Evolutionary conservation across 1,140 invertebrate genomes (phyloP), one percentile per base, ranked within the genome.

Genomic region (Lasioglossum albipes): DNA sequence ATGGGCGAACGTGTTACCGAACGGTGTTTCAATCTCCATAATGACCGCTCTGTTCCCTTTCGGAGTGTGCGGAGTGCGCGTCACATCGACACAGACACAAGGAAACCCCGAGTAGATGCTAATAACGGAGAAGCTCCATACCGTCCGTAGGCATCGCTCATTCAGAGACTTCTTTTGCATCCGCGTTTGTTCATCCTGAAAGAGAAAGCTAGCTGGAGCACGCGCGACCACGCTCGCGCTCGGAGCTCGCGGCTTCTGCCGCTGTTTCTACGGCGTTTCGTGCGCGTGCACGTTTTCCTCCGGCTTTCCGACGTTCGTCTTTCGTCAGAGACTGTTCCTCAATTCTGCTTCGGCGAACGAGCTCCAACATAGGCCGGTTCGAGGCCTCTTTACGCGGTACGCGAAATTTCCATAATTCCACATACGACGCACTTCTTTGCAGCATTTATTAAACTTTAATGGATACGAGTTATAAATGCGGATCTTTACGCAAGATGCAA

Each of bases 1-100:
- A 75, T 61, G 64, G 78, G 49, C 75, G 75, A 86, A 85, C 83
- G 83, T 81, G 85, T 89, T 87, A 79, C 83, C 84, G 86, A 83
- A 87, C 83, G 80, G 76, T 83, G 79, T 91, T 91, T 90, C 90
- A 91, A 91, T 91, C 90, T 91, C 81, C 90, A 89, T 91, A 90
- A 91, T 91, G 89, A 91, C 90, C 90, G 88, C 70, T 82, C 77
- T 81, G 81, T 77, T 85, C 82, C 72, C 78, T 79, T 65, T 80
- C 76, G 72, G 72, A 49, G 45, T 49, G 45, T 49, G 59, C 61
- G 13, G 59, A 79, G 84, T 79, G 80, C 65, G 67, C 73, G 71
- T 22, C 72, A 72, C 79, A 75, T 2, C 72, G 79, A 80, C 7
- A 22, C 65, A 6, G 64, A 57, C 71, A 82, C 77, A 79, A 75